Evolutionary conservation across 2,888 invertebrate genomes (phyloP), one percentile per base, ranked within the genome.

Genomic region (Fragum sueziense): DNA sequence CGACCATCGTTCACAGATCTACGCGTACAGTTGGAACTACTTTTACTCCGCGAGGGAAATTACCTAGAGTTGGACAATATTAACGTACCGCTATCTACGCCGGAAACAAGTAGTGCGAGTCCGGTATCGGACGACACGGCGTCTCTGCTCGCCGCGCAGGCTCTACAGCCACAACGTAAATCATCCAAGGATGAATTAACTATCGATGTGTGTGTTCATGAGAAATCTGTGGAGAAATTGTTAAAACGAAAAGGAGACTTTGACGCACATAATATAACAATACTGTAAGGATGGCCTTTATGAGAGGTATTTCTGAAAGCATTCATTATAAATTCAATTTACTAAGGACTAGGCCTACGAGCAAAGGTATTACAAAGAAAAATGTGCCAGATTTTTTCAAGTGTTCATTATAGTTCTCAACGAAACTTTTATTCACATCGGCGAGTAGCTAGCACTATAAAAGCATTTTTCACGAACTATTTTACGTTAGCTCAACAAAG

Each of bases 11-110:
- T 92, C 83, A 89, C 88, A 3, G 87, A 90, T 51, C 87, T 92
- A 11, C 85, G 91, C 27, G 77, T 87, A n/a, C 87, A 88, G 65
- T 82, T 92, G 70, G 92, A 92, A 82, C 85, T 88, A 22, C 86
- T 92, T 57, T 86, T 92, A 79, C 77, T 87, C 37, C 84, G 87
- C 69, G 90, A 91, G 83, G 77, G 89, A 29, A 88, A 92, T 83
- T 92, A 92, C 79, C 86, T 92, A 37, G 90, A 91, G 33, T 86
- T 92, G n/a, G 91, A 91, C 75, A 90, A 91, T 84, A 90, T 91
- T 65, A 89, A 92, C 76, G 89, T 90, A 27, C 90, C 91, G 6
- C 82, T 91, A 68, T 89, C 87, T 72, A 86, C 88, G 71, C 89
- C 90, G 61, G 90, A 90, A 67, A 89, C 85, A 77, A 89, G 89